Evolutionary conservation across 2,113 vertebrate genomes (phyloP).

Genomic region (Silurus glanis): DNA sequence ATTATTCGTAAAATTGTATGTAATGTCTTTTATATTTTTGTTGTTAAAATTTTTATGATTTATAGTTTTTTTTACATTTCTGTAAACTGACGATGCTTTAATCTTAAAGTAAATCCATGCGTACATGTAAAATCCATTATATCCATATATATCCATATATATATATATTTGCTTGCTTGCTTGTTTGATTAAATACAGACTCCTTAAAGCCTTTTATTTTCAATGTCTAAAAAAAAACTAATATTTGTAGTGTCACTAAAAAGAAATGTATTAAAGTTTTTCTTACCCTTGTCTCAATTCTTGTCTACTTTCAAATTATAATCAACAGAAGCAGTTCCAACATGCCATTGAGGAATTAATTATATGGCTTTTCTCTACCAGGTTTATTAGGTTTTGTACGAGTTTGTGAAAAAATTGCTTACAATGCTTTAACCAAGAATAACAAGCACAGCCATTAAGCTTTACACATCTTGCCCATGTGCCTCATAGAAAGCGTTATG

Average conservation of each 20-base stretch:
- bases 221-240: background rate
- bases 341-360: background rate
- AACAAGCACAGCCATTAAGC: background rate
- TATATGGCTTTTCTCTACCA: background rate
- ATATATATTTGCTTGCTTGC: too few relatives aligned
- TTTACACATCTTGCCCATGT: background rate
- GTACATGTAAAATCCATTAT: too few relatives aligned
- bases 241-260: background rate
- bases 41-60: background rate
- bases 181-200: background rate
- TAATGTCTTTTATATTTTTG: background rate
- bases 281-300: background rate
- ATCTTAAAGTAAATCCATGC: background rate
- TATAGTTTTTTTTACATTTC: background rate
- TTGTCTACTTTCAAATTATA: background rate
- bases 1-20: background rate
- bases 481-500: background rate
- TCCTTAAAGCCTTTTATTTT: background rate
- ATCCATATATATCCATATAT: too few relatives aligned
- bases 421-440: background rate
- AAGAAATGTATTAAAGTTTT: background rate
- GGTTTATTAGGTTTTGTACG: background rate
- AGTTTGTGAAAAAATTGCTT: background rate
- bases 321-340: background rate
- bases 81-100: background rate